Conservation (phyloP, 2,113 vertebrate genomes). For the Acrocephalus arundinaceus region DNA sequence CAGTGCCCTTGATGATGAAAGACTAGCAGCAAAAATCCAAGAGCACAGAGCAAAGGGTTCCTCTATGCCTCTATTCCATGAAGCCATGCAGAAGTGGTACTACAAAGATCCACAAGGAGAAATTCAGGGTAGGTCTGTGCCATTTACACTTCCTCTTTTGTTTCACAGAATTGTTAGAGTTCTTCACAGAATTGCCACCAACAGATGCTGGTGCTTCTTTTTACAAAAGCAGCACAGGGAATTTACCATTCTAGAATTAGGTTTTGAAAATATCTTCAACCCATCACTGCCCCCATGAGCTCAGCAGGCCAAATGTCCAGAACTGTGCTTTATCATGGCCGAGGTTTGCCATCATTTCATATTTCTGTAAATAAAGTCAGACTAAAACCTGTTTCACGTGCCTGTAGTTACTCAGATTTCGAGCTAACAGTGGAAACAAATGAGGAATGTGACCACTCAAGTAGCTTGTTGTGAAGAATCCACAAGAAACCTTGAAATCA, state of each 20-base stretch:
- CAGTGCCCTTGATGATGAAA: slow-evolving; percentile 89
- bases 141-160: slow-evolving; percentile 54
- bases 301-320: not conserved
- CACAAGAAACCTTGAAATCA: not conserved
- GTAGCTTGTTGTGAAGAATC: not conserved
- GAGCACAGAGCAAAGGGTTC: slow-evolving; percentile 87
- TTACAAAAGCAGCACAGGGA: not conserved
- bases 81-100: slow-evolving; percentile 98
- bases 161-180: not conserved
- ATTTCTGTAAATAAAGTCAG: not conserved
- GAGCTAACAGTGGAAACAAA: not conserved
- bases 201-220: not conserved
- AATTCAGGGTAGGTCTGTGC: slow-evolving; percentile 87
- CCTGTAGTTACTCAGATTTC: not conserved
- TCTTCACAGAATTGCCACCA: not conserved
- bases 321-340: not conserved
- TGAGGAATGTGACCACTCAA: not conserved
- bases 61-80: slow-evolving; percentile 84
- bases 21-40: slow-evolving; percentile 83
- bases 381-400: not conserved
- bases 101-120: slow-evolving; percentile 99
- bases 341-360: not conserved
- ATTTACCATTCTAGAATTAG: not conserved
- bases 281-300: not conserved
- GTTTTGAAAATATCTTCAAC: not conserved